Evolutionary conservation across 2,888 invertebrate genomes (phyloP).

Genomic region (Cephus sareptanus): DNA sequence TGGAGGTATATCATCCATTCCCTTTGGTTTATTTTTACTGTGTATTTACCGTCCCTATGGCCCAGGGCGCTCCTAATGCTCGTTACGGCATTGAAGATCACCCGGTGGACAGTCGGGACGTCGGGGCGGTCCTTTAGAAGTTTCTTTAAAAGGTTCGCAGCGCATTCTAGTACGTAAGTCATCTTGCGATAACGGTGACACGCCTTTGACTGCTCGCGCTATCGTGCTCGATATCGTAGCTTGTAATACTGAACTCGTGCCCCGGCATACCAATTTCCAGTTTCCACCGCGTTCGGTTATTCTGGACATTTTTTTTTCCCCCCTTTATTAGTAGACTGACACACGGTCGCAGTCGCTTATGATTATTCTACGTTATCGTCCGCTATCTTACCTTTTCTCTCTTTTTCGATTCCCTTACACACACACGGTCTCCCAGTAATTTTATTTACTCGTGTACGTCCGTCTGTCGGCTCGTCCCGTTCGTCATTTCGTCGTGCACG

Average conservation of each 20-base stretch:
- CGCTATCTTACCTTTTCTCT: background rate
- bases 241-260: constrained; percentile 5
- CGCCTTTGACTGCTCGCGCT: constrained; percentile 44
- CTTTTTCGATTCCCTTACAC: background rate
- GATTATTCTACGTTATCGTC: background rate
- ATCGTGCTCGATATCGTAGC: constrained; percentile 9
- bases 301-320: background rate
- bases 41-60: constrained; percentile 15
- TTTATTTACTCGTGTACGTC: background rate
- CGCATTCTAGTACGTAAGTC: constrained; percentile 41
- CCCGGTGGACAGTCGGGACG: constrained; percentile 9
- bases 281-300: background rate
- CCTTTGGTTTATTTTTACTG: constrained; percentile 15
- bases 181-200: constrained; percentile 49
- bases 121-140: constrained; percentile 47
- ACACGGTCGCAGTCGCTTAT: background rate
- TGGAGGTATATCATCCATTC: background rate
- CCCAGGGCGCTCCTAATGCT: constrained; percentile 19
- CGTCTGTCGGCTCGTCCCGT: background rate
- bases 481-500: background rate
- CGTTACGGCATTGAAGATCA: constrained; percentile 8
- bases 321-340: background rate
- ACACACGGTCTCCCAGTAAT: background rate
- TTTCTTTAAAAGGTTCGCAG: constrained; percentile 55
- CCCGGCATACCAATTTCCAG: background rate